Evolutionary conservation across 2,888 invertebrate genomes (phyloP).

Genomic region (Tridacna crocea): DNA sequence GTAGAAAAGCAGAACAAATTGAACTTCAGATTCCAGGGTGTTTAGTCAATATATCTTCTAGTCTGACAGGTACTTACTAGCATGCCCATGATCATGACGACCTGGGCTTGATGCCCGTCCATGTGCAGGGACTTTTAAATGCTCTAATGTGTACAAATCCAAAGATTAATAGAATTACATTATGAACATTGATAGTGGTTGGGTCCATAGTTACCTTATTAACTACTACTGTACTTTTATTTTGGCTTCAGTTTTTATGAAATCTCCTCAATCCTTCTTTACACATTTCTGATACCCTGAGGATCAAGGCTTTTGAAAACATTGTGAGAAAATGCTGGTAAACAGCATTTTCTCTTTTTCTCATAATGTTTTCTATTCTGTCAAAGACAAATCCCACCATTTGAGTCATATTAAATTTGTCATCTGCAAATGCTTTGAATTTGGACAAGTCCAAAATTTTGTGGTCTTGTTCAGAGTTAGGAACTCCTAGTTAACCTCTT

Average conservation of each 20-base stretch:
- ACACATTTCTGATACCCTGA: no score
- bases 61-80: conserved; percentile 45
- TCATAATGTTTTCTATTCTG: neutral
- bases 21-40: conserved; percentile 19
- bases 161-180: neutral
- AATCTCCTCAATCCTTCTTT: no score
- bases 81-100: conserved; percentile 43
- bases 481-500: no score
- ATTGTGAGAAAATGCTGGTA: neutral
- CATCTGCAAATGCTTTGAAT: no score
- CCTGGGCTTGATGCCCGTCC: conserved; percentile 33
- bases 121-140: conserved; percentile 54
- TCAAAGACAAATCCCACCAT: no score
- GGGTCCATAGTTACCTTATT: no score
- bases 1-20: neutral
- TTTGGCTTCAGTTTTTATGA: no score
- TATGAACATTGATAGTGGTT: no score
- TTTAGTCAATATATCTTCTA: neutral
- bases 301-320: neutral
- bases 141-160: conserved; percentile 37
- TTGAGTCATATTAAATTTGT: no score
- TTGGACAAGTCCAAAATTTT: no score
- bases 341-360: neutral
- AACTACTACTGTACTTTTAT: no score
- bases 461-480: no score